Percentiles rank a stretch among this genome's conserved stretches.
Evolutionary conservation across 2,113 vertebrate genomes (phyloP).

Genomic region (Nesoenas mayeri): DNA sequence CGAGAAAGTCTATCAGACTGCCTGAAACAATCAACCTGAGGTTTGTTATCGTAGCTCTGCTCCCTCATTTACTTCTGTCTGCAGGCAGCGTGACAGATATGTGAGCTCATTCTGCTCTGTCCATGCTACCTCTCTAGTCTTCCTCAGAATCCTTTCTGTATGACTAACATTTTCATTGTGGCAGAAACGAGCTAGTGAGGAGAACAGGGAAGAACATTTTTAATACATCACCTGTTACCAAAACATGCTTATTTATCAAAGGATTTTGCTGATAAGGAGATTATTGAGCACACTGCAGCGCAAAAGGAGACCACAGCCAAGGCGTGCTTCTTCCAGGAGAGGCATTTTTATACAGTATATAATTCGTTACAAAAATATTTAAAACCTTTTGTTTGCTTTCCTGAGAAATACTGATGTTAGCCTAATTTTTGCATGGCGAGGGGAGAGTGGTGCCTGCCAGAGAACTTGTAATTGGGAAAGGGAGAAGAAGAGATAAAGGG

Average conservation of each 20-base stretch:
- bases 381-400: not conserved
- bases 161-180: not conserved
- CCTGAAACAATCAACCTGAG: constrained; percentile 87
- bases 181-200: not conserved
- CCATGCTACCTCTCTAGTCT: not conserved
- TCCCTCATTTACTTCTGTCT: not conserved
- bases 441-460: not conserved
- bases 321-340: not conserved
- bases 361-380: not conserved
- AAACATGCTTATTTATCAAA: not conserved
- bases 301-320: not conserved
- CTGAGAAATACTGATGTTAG: not conserved
- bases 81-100: not conserved
- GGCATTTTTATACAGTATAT: not conserved
- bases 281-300: not conserved
- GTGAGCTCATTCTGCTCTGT: not conserved
- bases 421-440: not conserved
- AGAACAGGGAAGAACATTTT: not conserved
- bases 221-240: not conserved
- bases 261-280: not conserved
- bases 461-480: not conserved
- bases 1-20: constrained; percentile 88
- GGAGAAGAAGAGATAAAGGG: not conserved
- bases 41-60: constrained; percentile 70
- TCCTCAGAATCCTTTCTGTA: not conserved